Evolutionary conservation across 2,797 vertebrate species (phyloP), one percentile per base, ranked within the genome.

Genomic region (Psittacula echo): DNA sequence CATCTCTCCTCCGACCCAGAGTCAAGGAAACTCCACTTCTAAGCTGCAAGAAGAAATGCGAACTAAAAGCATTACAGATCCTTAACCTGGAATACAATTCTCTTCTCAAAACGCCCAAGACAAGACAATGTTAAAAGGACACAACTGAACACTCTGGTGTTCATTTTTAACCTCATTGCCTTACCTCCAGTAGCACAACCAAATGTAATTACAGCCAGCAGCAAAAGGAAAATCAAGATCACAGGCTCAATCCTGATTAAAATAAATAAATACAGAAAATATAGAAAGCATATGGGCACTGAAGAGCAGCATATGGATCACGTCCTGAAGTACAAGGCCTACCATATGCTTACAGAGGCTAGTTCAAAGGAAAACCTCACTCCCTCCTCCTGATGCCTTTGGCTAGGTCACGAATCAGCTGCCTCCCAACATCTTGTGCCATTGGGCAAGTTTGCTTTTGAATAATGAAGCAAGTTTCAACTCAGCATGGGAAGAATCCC

Each of bases 351-450:
- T 92, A 90, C 96, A 30, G 93, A 96, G 97, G 92, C 89, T 93
- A 92, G 95, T 94, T 96, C 84, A 93, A 97, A 95, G 96, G 94
- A 95, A 96, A 95, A 85, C 82, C 85, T 96, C 51, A 3, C 94
- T 97, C 92, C 87, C 92, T 97, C 96, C 95, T 96, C 96, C 93
- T 3, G 2, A 75, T 92, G 93, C 97, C 97, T 98, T 95, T 95
- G 96, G 96, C 97, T 97, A 91, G 95, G 96, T 97, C 97, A 98
- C 56, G 94, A 98, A 97, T 98, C 97, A 98, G 96, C 97, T 60
- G 41, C 96, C 97, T 97, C 89, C 92, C 96, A 97, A 83, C 94
- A 96, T 96, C 95, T 96, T 94, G 80, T 94, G 66, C 93, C 96
- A 96, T 93, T 75, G 65, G 93, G 93, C 95, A 95, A 96, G 97